Evolutionary conservation across 2,113 vertebrate genomes (phyloP).

Genomic region (Amblyopsis rosae): DNA sequence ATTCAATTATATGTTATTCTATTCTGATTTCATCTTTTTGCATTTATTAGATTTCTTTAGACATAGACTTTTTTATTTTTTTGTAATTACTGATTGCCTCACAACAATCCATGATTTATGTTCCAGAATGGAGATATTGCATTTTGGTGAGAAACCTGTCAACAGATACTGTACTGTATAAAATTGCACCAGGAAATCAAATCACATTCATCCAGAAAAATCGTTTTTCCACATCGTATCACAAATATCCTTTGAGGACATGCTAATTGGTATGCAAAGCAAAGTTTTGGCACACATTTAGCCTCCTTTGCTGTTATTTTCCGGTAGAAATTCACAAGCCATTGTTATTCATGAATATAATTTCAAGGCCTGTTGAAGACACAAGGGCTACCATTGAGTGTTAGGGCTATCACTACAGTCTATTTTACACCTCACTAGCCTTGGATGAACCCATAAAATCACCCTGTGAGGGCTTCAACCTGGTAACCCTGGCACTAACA

Average conservation of each 20-base stretch:
- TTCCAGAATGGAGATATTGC: too few species aligned
- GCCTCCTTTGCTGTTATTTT: slow-evolving; percentile 29
- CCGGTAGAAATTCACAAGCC: slow-evolving; percentile 27
- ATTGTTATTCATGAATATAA: slow-evolving; percentile 55
- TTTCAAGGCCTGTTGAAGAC: slow-evolving; percentile 59
- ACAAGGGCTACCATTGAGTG: slow-evolving; percentile 49
- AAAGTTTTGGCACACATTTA: slow-evolving; percentile 13
- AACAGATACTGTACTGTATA: neutral
- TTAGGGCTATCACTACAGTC: slow-evolving; percentile 64
- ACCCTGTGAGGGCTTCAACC: slow-evolving; percentile 38
- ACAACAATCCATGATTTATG: too few species aligned
- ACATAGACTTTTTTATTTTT: too few species aligned
- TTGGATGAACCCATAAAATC: slow-evolving; percentile 70
- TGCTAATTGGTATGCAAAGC: slow-evolving; percentile 33
- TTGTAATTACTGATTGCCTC: too few species aligned
- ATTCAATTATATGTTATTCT: too few species aligned
- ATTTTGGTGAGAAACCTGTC: neutral
- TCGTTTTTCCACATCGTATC: slow-evolving; percentile 7
- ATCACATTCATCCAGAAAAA: neutral
- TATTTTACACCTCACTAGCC: slow-evolving; percentile 77
- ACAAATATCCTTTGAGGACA: slow-evolving; percentile 14
- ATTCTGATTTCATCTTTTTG: too few species aligned
- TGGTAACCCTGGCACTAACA: slow-evolving; percentile 54
- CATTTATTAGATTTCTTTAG: too few species aligned
- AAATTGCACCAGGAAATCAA: neutral